Evolutionary conservation across 2,888 invertebrate species (phyloP).

Genomic region (Willowsia nigromaculata): DNA sequence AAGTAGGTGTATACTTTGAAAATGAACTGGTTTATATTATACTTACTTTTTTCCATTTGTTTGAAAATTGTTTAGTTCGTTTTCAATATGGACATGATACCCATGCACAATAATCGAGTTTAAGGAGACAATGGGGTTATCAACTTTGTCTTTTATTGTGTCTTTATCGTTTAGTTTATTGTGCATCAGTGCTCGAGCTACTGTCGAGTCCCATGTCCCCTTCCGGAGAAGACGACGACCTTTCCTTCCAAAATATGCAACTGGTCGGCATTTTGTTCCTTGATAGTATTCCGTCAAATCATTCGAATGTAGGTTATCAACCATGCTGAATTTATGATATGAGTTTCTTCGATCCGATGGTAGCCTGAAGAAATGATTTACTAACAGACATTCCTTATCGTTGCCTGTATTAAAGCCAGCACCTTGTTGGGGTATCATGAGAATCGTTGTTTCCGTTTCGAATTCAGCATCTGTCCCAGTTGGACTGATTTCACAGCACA

Average conservation of each 20-base stretch:
- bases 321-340: conserved; percentile 12
- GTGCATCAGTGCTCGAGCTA: neutral
- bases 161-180: neutral
- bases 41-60: neutral
- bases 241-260: neutral
- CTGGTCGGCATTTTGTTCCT: neutral
- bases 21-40: neutral
- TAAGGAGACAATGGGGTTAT: neutral
- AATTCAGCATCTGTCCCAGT: neutral
- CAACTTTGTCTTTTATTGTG: neutral
- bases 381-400: neutral
- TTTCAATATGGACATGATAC: neutral
- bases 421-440: conserved; percentile 2
- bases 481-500: no score
- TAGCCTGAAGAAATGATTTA: neutral
- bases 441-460: conserved; percentile 31
- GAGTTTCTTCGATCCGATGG: neutral
- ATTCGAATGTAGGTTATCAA: neutral
- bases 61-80: neutral
- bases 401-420: neutral
- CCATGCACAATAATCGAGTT: neutral
- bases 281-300: neutral
- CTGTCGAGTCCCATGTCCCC: neutral
- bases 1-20: no score
- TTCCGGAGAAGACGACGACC: neutral